Conservation (phyloP, 2,888 invertebrate genomes). For the Meganola albula region DNA sequence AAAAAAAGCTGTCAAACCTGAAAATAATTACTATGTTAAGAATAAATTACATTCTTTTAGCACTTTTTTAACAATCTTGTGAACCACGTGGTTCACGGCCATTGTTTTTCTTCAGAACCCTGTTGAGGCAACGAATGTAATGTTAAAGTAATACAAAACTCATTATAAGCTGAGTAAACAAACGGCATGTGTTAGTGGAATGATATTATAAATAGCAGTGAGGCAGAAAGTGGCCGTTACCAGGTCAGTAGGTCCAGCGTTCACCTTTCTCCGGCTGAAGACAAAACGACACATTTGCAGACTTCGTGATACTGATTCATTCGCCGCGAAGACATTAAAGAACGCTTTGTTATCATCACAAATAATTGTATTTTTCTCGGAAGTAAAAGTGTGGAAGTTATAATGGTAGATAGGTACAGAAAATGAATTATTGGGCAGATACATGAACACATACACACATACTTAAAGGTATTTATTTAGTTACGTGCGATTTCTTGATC, state of each 20-base stretch:
- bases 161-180: slow-evolving; percentile 1
- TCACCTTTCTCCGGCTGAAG: slow-evolving; percentile 57
- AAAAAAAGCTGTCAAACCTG: too few species aligned
- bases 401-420: slow-evolving; percentile 13
- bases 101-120: too few species aligned
- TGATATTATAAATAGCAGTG: slow-evolving; percentile 40
- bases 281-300: slow-evolving; percentile 30
- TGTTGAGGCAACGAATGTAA: too few species aligned
- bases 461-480: neutral
- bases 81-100: too few species aligned
- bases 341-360: slow-evolving; percentile 31
- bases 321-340: slow-evolving; percentile 27
- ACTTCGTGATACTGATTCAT: slow-evolving; percentile 44
- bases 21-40: neutral
- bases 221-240: slow-evolving; percentile 54
- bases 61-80: too few species aligned
- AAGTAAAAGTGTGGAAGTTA: slow-evolving; percentile 23
- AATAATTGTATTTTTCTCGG: slow-evolving; percentile 23
- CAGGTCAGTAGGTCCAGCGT: slow-evolving; percentile 59
- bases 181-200: slow-evolving; percentile 12
- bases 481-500: too few species aligned
- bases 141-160: too few species aligned
- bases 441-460: neutral
- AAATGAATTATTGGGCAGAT: too few species aligned
- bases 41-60: neutral